Evolutionary conservation across 1,140 invertebrate species (phyloP), one percentile per base, ranked within the genome.

Genomic region (Helicoverpa armigera): DNA sequence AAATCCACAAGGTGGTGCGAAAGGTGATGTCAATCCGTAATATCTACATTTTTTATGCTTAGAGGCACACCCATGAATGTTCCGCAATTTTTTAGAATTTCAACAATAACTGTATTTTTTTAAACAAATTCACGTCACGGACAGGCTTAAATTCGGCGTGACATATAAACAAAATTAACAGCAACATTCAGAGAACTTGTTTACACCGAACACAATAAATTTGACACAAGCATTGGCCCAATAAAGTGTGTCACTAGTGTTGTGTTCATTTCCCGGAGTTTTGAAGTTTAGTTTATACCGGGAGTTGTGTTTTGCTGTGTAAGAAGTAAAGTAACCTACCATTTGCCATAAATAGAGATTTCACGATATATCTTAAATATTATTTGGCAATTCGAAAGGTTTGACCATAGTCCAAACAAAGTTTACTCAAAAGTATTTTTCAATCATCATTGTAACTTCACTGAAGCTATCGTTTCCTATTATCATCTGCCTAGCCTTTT

Each of bases 151-250:
- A 67, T 65, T 65, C 50, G 60, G 48, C 1, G 48, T 10, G n/a
- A 58, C 56, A 75, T 63, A 63, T 77, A 77, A 77, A 77, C 23
- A 77, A 63, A 77, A 77, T 77, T 77, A 77, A 65, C 75, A 18
- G 14, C 14, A 48, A 77, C 74, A n/a, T 54, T 65, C 60, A 67
- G 51, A 10, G 43, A 77, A 77, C 75, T 77, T 67, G 75, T 77
- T 77, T 77, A 77, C 61, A 67, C 60, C 50, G 23, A 77, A 67
- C 29, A 54, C 75, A 63, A 67, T 77, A 77, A 67, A 77, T 77
- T 77, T 54, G 14, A 77, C 60, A 77, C 56, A 60, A 65, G 35
- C 73, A 77, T 77, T 77, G 60, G 75, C 75, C 13, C 60, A 67
- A 77, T 77, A 77, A 77, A 77, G 48, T 50, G 60, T 50, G 61